Evolutionary conservation across 1,140 invertebrate species (phyloP).

Genomic region (Drosophila pallidifrons): DNA sequence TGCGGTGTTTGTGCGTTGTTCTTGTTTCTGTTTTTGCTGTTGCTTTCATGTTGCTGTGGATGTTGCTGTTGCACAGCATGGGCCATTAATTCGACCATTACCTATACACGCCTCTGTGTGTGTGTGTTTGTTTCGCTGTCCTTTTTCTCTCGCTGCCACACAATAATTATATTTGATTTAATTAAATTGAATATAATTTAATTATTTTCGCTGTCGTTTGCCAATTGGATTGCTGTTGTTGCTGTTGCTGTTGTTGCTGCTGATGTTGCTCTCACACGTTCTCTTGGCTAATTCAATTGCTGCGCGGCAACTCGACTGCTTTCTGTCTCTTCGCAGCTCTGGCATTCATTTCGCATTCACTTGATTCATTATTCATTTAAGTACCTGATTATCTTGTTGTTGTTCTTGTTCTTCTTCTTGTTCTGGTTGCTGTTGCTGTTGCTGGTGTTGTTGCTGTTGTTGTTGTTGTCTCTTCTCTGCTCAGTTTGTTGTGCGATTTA

Average conservation of each 20-base stretch:
- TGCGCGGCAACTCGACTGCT: neutral
- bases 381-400: neutral
- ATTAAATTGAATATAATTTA: constrained; percentile 17
- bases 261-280: neutral
- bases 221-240: constrained; percentile 2
- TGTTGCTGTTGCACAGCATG: constrained; percentile 44
- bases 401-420: neutral
- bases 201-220: constrained; percentile 15
- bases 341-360: constrained; percentile 9
- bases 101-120: constrained; percentile 9
- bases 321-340: neutral
- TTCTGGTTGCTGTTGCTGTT: constrained; percentile 5
- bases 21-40: constrained; percentile 30
- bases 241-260: neutral
- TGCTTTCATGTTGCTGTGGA: constrained; percentile 20
- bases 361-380: constrained; percentile 11
- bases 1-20: constrained; percentile 5
- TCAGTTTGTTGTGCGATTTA: constrained; percentile 1
- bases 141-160: constrained; percentile 6
- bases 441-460: neutral
- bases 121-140: neutral
- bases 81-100: constrained; percentile 36
- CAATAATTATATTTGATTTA: constrained; percentile 33
- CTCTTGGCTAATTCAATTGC: constrained; percentile 4
- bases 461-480: constrained; percentile 1